Evolutionary conservation across 2,888 invertebrate species (phyloP), one percentile per base, ranked within the genome.

Genomic region (Galeopsomyia nigrocyanea): DNA sequence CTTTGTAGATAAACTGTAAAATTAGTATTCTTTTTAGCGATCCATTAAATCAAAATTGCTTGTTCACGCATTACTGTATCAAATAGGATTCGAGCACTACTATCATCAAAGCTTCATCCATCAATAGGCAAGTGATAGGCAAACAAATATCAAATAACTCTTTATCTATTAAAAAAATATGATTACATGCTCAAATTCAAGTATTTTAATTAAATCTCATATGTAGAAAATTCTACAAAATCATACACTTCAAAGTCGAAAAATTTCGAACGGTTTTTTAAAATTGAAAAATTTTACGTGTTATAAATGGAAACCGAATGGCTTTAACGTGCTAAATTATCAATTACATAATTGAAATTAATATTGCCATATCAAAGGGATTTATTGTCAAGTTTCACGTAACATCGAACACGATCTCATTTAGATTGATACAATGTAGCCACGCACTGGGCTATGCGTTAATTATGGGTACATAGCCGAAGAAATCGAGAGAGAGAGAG

Each of bases 401-500:
- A 64, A 17, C 62, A 62, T 67, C 56, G 66, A 67, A 66, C 50
- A 13, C 14, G 50, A 50, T 51, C 67, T 71, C 55, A 71, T 67
- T 73, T 65, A 68, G 61, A 64, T 68, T 68, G 60, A 73, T 73
- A 26, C n/a, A 13, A n/a, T 31, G 14, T 16, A n/a, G 31, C 47
- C 39, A 31, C 60, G 63, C 50, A 49, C 47, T 39, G 26, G 31
- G 53, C 63, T 50, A 64, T 73, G 68, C 64, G 62, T 56, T 73
- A 73, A 73, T 73, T 73, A 64, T 53, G 46, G 56, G 39, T 46
- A 55, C 16, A 14, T 16, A 14, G n/a, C n/a, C n/a, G n/a, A n/a
- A n/a, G n/a, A n/a, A n/a, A n/a, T n/a, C n/a, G n/a, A n/a, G 47
- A 9, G 1, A 21, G 61, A 60, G 50, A 66, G 64, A 60, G 53